A percentile compares a stretch with the other conserved stretches of the same genome.
phyloP scores from a whole-genome alignment of 2,888 invertebrate genomes.

The Brachyopa scutellaris region DNA sequence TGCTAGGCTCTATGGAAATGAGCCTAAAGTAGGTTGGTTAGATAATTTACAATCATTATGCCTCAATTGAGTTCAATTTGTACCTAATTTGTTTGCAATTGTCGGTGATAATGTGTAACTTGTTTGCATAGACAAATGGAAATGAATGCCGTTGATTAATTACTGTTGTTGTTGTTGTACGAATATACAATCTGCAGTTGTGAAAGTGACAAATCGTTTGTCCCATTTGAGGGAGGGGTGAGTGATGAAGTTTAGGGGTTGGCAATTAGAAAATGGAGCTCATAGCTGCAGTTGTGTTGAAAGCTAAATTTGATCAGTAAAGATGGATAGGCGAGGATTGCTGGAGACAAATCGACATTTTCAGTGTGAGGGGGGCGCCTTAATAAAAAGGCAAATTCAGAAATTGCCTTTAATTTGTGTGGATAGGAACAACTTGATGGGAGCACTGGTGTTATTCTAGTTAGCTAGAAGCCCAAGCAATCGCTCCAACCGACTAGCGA shows the following conservation, averaged over 20 bases:
- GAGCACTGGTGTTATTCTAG: too few relatives aligned
- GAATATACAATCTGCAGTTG: slow-evolving; percentile 11
- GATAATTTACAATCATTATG: slow-evolving; percentile 65
- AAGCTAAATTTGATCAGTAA: slow-evolving; percentile 14
- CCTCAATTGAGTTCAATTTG: slow-evolving; percentile 67
- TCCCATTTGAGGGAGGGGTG: too few relatives aligned
- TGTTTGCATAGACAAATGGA: slow-evolving; percentile 57
- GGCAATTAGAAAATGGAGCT: too few relatives aligned
- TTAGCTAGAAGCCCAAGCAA: too few relatives aligned
- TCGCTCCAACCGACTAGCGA: too few relatives aligned
- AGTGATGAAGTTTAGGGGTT: background rate
- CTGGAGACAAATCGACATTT: too few relatives aligned
- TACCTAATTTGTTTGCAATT: slow-evolving; percentile 67
- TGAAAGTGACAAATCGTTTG: slow-evolving; percentile 19
- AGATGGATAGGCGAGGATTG: too few relatives aligned
- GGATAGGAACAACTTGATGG: too few relatives aligned
- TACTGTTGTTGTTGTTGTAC: slow-evolving; percentile 2
- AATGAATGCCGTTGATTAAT: slow-evolving; percentile 64
- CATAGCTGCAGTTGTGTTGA: background rate
- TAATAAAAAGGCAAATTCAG: too few relatives aligned
- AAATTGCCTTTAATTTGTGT: too few relatives aligned
- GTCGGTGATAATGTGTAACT: slow-evolving; percentile 60
- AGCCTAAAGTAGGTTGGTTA: slow-evolving; percentile 50
- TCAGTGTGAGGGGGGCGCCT: too few relatives aligned
- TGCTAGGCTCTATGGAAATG: background rate